phyloP scores from a whole-genome alignment of 2,797 vertebrate genomes.

The Lacerta agilis region DNA sequence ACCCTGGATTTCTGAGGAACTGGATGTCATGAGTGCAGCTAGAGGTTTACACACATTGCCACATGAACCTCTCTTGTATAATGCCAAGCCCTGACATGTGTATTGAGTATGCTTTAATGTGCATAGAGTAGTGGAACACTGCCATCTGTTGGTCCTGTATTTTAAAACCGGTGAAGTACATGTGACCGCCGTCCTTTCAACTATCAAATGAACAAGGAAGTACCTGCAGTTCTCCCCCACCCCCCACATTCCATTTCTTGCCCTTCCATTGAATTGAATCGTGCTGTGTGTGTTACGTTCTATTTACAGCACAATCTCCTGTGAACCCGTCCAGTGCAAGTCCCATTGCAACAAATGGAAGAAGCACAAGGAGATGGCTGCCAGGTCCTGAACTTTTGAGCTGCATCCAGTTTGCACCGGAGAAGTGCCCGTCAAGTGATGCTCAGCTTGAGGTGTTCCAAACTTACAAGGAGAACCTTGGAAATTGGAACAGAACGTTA shows the following conservation, averaged over 20 bases:
- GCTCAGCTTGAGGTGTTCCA: neutral
- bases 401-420: neutral
- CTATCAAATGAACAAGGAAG: constrained; percentile 25
- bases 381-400: neutral
- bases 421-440: neutral
- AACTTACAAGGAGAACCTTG: constrained; percentile 15
- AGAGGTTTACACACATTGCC: neutral
- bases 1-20: constrained; percentile 29
- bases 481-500: neutral
- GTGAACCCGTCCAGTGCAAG: neutral
- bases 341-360: neutral
- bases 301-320: neutral
- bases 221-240: neutral
- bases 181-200: neutral
- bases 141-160: constrained; percentile 35
- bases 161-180: constrained; percentile 1
- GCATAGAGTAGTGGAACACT: constrained; percentile 15
- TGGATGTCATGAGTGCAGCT: constrained; percentile 26
- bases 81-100: neutral
- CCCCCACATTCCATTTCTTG: neutral
- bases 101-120: neutral
- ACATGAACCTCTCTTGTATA: constrained; percentile 19
- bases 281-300: neutral
- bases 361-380: constrained; percentile 7
- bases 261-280: neutral